Conservation (phyloP, 2,888 invertebrate genomes). For the Tupiocoris notatus region DNA sequence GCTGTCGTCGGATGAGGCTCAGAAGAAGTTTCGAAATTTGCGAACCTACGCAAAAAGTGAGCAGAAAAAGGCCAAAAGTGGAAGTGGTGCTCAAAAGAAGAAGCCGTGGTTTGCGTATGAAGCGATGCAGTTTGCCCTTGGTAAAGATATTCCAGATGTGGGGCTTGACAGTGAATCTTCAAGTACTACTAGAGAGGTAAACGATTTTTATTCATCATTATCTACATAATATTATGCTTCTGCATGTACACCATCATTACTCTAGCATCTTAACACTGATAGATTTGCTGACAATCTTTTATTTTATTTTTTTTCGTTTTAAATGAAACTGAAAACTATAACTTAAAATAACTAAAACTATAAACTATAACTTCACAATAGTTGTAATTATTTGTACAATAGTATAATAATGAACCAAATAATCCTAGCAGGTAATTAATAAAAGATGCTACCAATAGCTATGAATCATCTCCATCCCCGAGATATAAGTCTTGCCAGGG, state of each 20-base stretch:
- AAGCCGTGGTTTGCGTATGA: slow-evolving; percentile 2
- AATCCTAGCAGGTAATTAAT: too few relatives aligned
- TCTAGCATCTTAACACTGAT: neutral
- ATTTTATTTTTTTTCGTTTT: neutral
- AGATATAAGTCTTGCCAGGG: slow-evolving; percentile 33
- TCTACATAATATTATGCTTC: too few relatives aligned
- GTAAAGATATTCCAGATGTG: neutral
- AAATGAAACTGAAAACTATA: too few relatives aligned
- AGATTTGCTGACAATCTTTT: neutral
- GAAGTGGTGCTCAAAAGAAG: neutral
- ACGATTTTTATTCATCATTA: too few relatives aligned
- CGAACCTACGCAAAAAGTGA: slow-evolving; percentile 5
- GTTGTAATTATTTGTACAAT: too few relatives aligned
- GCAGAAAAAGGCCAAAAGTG: neutral
- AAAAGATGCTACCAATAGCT: too few relatives aligned
- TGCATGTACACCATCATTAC: neutral
- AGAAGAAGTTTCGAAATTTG: neutral
- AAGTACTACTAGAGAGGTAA: neutral
- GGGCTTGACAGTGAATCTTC: neutral
- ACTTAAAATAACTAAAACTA: neutral
- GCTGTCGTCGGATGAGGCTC: neutral
- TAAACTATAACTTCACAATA: neutral
- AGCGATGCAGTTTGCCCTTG: neutral
- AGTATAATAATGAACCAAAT: too few relatives aligned
- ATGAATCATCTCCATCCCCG: neutral